Base-by-base conservation (phyloP, 1,140 invertebrate genomes). In the Nixonia krombeini region DNA sequence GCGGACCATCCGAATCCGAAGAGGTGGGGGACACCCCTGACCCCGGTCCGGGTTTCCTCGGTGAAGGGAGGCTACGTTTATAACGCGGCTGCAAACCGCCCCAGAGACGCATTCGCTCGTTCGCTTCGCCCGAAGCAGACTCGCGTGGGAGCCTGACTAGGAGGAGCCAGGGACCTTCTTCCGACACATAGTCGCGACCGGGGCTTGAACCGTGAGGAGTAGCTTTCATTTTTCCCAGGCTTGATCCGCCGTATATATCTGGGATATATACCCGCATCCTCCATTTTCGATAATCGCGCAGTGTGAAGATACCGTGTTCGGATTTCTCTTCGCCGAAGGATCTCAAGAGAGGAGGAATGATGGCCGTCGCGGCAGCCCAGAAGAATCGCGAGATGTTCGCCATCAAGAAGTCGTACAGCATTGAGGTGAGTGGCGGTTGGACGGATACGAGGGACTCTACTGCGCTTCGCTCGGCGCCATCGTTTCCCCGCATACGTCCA, bases 341-440 rank as follows among this genome's bases (percentile, higher is more conserved):
- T 23, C 23, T 12, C 16, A 10, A 49, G 8, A 49, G 8, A 26
- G 12, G 21, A 1, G 47, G 16, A 37, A 91, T 88, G 87, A 93
- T 93, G 90, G 92, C 92, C 81, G 92, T 94, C 75, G 93, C 92
- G 81, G 92, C 92, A 80, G 93, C 93, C 41, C 92, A 94, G 86
- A 94, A 94, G 85, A 95, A 94, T 85, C 91, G 94, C 81, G 93
- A 95, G 85, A 93, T 94, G 91, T 95, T 95, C 88, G 94, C 94
- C 84, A 96, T 95, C 87, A 95, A 96, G 87, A 97, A 97, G 83
- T 96, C 94, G 69, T 97, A 97, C 89, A 97, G 95, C 87, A 95
- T 96, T 81, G 96, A 97, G 93, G 95, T 97, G 87, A 92, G 92
- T 88, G 28, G 8, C 33, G 25, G 2, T 9, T 21, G 6, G n/a